phyloP scores from a whole-genome alignment of 2,797 vertebrate species.

The Dromococcyx pavoninus region DNA sequence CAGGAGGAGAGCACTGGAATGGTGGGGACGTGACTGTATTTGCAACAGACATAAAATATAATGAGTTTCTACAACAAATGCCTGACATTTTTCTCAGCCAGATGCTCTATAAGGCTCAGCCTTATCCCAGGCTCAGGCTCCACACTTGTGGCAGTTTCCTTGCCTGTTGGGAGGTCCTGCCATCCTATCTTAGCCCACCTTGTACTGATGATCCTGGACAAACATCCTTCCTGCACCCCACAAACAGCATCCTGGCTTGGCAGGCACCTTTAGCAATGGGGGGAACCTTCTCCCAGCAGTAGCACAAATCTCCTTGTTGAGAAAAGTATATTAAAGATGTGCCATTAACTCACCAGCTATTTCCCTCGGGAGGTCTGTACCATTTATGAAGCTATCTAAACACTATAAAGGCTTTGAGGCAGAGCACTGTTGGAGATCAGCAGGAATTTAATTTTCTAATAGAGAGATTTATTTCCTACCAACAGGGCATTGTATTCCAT shows the following conservation, averaged over 20 bases:
- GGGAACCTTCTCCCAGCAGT: background rate
- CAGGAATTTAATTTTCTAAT: constrained; percentile 35
- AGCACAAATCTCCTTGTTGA: background rate
- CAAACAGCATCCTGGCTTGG: accelerated
- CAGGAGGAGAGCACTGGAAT: background rate
- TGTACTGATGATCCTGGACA: background rate
- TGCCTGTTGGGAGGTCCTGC: background rate
- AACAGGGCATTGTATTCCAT: background rate
- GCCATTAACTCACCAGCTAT: background rate
- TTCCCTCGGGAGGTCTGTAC: background rate
- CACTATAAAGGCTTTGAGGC: background rate
- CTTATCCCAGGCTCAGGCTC: background rate
- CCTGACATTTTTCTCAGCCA: background rate
- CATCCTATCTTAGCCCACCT: background rate
- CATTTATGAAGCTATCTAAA: background rate
- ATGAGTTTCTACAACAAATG: background rate
- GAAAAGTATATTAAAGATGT: background rate
- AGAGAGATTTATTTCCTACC: constrained; percentile 11
- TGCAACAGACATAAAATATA: background rate
- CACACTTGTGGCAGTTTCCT: background rate
- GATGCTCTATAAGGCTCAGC: background rate
- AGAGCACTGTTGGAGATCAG: constrained; percentile 12
- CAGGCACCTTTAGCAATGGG: background rate
- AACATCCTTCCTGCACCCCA: background rate
- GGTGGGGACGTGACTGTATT: background rate